phyloP scores from a whole-genome alignment of 1,140 invertebrate genomes.

The Lepidurus apus region DNA sequence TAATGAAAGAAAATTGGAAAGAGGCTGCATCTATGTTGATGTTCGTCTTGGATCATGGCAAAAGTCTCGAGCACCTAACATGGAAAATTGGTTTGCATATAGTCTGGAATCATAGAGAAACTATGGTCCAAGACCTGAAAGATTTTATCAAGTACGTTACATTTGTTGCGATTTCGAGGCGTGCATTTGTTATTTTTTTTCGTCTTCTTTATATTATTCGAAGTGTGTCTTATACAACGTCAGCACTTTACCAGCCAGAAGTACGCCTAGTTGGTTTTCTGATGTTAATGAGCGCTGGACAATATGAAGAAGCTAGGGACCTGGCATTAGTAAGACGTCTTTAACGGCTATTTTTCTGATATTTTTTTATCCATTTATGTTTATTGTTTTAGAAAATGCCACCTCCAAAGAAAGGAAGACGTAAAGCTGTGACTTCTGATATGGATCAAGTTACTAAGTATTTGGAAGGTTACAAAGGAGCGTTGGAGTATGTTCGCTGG shows the following conservation, averaged over 20 bases:
- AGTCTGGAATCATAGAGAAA: not conserved
- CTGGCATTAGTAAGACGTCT: not conserved
- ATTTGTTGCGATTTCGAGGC: no score
- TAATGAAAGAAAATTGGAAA: conserved; percentile 16
- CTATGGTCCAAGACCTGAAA: not conserved
- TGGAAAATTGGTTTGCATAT: not conserved
- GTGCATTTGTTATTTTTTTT: not conserved
- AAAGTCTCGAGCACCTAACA: not conserved
- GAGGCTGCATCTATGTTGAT: not conserved
- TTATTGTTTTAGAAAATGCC: not conserved
- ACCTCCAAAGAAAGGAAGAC: not conserved
- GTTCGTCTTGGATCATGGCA: not conserved
- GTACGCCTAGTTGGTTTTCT: not conserved
- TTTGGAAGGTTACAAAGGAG: not conserved
- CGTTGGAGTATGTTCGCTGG: not conserved
- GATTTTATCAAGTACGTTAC: not conserved
- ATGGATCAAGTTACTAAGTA: not conserved
- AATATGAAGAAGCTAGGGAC: not conserved
- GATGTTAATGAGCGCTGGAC: not conserved
- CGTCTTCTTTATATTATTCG: not conserved
- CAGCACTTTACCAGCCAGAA: not conserved
- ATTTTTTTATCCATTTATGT: not conserved
- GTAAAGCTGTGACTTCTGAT: not conserved
- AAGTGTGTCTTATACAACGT: not conserved
- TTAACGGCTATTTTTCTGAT: not conserved